These are phyloP conservation scores for Tinamus major DNA, from an alignment of 2,797 vertebrate species.

Conservation along the genomic window DNA sequence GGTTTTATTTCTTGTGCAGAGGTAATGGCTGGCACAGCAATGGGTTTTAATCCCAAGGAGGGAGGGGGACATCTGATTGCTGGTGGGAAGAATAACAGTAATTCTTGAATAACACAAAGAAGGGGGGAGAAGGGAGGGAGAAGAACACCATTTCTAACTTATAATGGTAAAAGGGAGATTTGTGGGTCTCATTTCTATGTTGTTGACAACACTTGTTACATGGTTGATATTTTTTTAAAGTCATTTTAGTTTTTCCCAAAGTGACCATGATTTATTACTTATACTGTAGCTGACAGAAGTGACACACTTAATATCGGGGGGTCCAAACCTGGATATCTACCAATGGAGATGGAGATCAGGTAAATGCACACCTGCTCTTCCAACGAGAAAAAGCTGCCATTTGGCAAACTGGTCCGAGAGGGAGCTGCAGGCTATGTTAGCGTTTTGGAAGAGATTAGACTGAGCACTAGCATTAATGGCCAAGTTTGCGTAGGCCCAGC, in stretches of 20 bases:
- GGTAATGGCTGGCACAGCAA: background rate
- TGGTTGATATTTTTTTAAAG: slow-evolving; percentile 59
- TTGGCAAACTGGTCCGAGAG: slow-evolving; percentile 57
- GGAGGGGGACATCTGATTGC: background rate
- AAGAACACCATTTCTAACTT: background rate
- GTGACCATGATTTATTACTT: slow-evolving; percentile 81
- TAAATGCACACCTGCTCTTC: slow-evolving; percentile 77
- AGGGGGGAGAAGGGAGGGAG: background rate
- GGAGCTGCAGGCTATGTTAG: slow-evolving; percentile 15
- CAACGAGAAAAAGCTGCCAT: slow-evolving; percentile 38
- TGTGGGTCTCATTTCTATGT: slow-evolving; percentile 11
- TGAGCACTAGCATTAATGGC: background rate
- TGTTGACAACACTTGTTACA: slow-evolving; percentile 35
- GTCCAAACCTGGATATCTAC: slow-evolving; percentile 82
- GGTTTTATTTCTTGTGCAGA: background rate
- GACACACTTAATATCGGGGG: slow-evolving; percentile 83
- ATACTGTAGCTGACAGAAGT: slow-evolving; percentile 82
- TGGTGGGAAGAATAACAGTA: background rate
- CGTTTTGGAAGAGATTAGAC: background rate
- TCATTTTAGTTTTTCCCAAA: slow-evolving; percentile 61
- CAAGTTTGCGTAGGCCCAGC: slow-evolving; percentile 36
- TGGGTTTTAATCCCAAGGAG: background rate
- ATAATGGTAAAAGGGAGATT: slow-evolving; percentile 23
- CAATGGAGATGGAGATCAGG: slow-evolving; percentile 83
- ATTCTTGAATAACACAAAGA: background rate